Percentiles rank a stretch among this genome's conserved stretches.
These are phyloP conservation scores for Lasioglossum morio DNA, from an alignment of 2,888 invertebrate genomes.

Conservation along the genomic window DNA sequence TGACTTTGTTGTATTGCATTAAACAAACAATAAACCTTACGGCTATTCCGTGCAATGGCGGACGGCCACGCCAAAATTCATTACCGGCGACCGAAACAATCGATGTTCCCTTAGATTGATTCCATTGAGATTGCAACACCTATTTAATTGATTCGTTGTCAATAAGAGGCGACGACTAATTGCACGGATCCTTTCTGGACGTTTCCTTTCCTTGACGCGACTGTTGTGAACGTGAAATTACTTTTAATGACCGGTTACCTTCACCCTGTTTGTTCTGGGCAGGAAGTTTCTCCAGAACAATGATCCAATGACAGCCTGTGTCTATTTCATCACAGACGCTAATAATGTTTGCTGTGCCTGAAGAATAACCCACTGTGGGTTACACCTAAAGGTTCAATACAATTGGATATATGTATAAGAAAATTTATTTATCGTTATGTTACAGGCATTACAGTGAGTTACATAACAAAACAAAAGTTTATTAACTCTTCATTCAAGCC, in stretches of 20 bases:
- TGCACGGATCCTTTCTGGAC: conserved; percentile 42
- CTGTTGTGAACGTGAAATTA: conserved; percentile 69
- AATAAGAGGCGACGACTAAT: conserved; percentile 31
- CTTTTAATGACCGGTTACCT: conserved; percentile 68
- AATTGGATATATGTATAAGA: not conserved
- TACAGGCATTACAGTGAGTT: not conserved
- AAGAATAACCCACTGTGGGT: not conserved
- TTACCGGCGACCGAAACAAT: conserved; percentile 3
- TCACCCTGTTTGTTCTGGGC: conserved; percentile 63
- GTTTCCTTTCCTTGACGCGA: conserved; percentile 60
- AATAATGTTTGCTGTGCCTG: conserved; percentile 18
- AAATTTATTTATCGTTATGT: not conserved
- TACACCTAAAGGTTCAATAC: not conserved
- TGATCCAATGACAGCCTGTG: conserved; percentile 38
- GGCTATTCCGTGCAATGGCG: not conserved
- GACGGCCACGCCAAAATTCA: not conserved
- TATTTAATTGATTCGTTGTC: conserved; percentile 34
- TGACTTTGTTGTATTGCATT: not conserved
- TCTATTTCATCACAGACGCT: conserved; percentile 34
- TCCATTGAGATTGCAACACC: not conserved
- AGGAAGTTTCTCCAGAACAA: conserved; percentile 53
- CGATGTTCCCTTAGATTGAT: conserved; percentile 10
- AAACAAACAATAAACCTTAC: not conserved
- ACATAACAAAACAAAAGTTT: too few species aligned
- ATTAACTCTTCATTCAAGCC: too few species aligned